Conservation (phyloP, 30 jellyfish, hydroid and myxozoan genomes). For the Clytia hemisphaerica region DNA sequence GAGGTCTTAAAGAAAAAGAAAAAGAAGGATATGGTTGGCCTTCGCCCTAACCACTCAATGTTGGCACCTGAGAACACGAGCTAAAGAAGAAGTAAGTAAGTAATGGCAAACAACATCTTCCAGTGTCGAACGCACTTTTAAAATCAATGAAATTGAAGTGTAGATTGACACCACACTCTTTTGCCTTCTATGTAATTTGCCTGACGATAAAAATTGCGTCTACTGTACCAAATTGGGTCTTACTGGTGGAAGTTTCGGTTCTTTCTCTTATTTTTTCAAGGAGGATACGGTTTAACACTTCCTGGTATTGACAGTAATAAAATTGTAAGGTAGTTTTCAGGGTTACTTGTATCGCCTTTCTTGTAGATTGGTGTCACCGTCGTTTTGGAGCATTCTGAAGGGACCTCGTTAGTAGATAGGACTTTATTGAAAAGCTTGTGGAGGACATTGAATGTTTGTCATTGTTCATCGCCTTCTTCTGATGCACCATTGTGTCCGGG, state of each 20-base stretch:
- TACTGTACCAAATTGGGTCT: constrained; percentile 36
- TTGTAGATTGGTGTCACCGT: constrained; percentile 35
- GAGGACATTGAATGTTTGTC: constrained; percentile 15
- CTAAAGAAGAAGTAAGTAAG: constrained; percentile 32
- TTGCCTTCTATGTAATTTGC: constrained; percentile 28
- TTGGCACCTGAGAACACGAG: too few relatives aligned
- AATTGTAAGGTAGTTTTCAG: constrained; percentile 24
- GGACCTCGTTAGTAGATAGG: background rate
- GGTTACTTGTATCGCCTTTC: constrained; percentile 24
- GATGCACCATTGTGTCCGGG: constrained; percentile 21
- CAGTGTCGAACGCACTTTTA: too few relatives aligned
- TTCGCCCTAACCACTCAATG: too few relatives aligned
- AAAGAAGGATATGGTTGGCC: too few relatives aligned
- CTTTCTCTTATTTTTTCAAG: constrained; percentile 17
- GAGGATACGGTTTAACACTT: constrained; percentile 2
- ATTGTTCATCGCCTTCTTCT: constrained; percentile 39
- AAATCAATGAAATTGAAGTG: too few relatives aligned
- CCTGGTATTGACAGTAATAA: constrained; percentile 33
- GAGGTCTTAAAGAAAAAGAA: constrained; percentile 31
- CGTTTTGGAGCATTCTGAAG: constrained; percentile 22
- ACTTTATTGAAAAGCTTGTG: constrained; percentile 21
- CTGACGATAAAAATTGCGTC: too few relatives aligned
- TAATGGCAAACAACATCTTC: constrained; percentile 3
- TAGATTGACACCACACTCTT: constrained; percentile 26
- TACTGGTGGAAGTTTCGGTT: too few relatives aligned